Evolutionary conservation across 2,797 vertebrate genomes (phyloP), one percentile per base, ranked within the genome.

Genomic region (Philypnodon macrostomus): DNA sequence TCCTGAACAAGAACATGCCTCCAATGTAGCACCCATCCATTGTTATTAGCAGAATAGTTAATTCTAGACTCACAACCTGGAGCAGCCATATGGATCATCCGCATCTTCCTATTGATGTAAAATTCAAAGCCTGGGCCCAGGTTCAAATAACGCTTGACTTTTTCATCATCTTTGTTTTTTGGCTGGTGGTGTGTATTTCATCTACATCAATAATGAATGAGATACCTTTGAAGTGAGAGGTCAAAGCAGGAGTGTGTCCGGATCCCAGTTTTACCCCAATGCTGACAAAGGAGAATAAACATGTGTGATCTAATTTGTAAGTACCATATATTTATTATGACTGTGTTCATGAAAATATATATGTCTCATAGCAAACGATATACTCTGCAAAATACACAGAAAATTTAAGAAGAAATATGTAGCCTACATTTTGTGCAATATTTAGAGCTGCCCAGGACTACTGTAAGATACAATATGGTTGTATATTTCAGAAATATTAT

Each of bases 151-250:
- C 5, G 14, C 27, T 59, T 45, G 23, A 61, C 29, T 65, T 71
- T 67, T 69, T 63, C 34, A 62, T 59, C n/a, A 61, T 10, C 46
- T 62, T 70, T 54, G 52, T 66, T 79, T 65, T 49, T 66, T 51
- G 35, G 32, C 31, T 47, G 3, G 33, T 19, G 5, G 14, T 47
- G 31, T 33, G 27, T 42, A 42, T 55, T 55, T 64, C 4, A 52
- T 29, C 44, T 23, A 45, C 44, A 47, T 32, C 36, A 36, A 24
- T 59, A 66, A 16, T 41, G 13, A 66, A 55, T 26, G 53, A 35
- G 55, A 59, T 10, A 30, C 35, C 17, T 67, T 16, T 63, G 21
- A 71, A 34, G 48, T 54, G 40, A 41, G 7, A 8, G n/a, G 21
- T 30, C 15, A 12, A 47, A 39, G 53, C 33, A 31, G 34, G 7